These are phyloP conservation scores for Choreutis nemorana DNA, from an alignment of 2,888 invertebrate species.

Conservation along the genomic window DNA sequence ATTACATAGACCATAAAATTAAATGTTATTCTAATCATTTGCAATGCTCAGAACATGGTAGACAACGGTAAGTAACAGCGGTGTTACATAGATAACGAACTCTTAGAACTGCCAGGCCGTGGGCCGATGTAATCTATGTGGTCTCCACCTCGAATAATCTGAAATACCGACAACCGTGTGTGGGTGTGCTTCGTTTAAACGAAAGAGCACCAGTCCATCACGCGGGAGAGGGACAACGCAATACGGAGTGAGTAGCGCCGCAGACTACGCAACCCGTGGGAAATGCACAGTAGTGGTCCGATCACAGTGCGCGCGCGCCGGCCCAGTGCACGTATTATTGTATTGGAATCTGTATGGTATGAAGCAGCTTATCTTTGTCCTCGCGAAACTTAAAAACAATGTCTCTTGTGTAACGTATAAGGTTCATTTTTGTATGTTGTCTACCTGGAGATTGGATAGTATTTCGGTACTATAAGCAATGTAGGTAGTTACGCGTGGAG, in stretches of 20 bases:
- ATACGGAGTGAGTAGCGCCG: slow-evolving; percentile 32
- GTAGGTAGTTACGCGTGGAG: slow-evolving; percentile 48
- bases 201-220: slow-evolving; percentile 63
- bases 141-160: slow-evolving; percentile 54
- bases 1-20: slow-evolving; percentile 8
- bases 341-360: slow-evolving; percentile 42
- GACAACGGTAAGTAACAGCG: slow-evolving; percentile 9
- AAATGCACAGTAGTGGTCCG: slow-evolving; percentile 69
- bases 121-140: slow-evolving; percentile 60
- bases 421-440: slow-evolving; percentile 17
- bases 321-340: slow-evolving; percentile 66
- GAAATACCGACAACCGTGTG: slow-evolving; percentile 63
- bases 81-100: slow-evolving; percentile 32
- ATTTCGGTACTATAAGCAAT: slow-evolving; percentile 20
- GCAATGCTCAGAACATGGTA: too few relatives aligned
- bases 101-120: slow-evolving; percentile 27
- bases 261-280: slow-evolving; percentile 56
- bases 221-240: slow-evolving; percentile 38
- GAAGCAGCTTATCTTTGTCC: slow-evolving; percentile 34
- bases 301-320: slow-evolving; percentile 64
- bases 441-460: slow-evolving; percentile 13
- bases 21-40: slow-evolving; percentile 9
- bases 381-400: slow-evolving; percentile 11
- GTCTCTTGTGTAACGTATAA: slow-evolving; percentile 19
- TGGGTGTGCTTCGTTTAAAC: slow-evolving; percentile 65